These are phyloP conservation scores for Empidonax traillii DNA, from an alignment of 2,113 vertebrate species.

Conservation along the genomic window DNA sequence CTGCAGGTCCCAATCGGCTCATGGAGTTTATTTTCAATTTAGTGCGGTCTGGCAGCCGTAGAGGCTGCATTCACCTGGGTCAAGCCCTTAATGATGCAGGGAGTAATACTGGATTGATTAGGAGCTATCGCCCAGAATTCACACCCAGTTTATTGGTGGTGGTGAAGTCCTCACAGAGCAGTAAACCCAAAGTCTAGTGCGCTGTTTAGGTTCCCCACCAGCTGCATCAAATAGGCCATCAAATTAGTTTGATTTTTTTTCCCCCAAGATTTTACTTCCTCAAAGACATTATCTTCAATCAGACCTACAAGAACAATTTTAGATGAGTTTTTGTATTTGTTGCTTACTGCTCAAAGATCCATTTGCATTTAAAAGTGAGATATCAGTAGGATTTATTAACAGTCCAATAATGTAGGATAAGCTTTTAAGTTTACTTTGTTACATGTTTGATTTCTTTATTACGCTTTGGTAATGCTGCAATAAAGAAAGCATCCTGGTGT, in stretches of 20 bases:
- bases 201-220: slow-evolving; percentile 34
- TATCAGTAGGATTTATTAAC: slow-evolving; percentile 43
- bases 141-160: slow-evolving; percentile 56
- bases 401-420: slow-evolving; percentile 38
- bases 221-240: slow-evolving; percentile 35
- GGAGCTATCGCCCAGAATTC: slow-evolving; percentile 39
- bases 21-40: slow-evolving; percentile 17
- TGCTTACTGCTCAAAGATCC: neutral
- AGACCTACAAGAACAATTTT: neutral
- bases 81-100: neutral
- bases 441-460: slow-evolving; percentile 53
- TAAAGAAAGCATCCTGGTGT: slow-evolving; percentile 72
- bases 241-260: neutral
- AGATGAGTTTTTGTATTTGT: neutral
- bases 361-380: slow-evolving; percentile 42
- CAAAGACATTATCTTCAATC: neutral
- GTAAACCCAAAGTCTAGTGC: slow-evolving; percentile 42
- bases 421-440: slow-evolving; percentile 63
- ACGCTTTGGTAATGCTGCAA: slow-evolving; percentile 44
- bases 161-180: slow-evolving; percentile 47
- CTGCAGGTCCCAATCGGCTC: neutral
- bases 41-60: neutral
- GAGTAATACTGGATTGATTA: slow-evolving; percentile 16
- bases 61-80: neutral
- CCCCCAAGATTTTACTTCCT: neutral